These are phyloP conservation scores for Gonatopus flavifemur DNA, from an alignment of 1,140 invertebrate species.

Conservation along the genomic window DNA sequence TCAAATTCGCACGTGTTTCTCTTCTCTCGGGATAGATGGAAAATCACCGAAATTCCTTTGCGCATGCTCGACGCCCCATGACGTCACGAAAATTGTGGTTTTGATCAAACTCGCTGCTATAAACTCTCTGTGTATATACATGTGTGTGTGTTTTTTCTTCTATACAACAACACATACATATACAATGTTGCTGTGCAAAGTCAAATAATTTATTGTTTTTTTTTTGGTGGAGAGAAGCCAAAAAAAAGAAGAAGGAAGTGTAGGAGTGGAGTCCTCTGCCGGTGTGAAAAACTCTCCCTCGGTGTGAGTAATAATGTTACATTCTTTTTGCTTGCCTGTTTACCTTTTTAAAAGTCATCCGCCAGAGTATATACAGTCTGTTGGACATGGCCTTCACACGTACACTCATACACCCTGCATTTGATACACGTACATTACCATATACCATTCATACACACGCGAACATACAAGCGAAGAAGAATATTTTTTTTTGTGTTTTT, in stretches of 20 bases:
- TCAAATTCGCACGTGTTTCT: constrained; percentile 42
- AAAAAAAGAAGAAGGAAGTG: constrained; percentile 19
- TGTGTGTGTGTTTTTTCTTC: background rate
- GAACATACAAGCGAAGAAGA: too few species aligned
- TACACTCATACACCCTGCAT: constrained; percentile 10
- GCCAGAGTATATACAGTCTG: constrained; percentile 32
- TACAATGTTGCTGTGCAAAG: constrained; percentile 41
- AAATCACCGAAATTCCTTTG: constrained; percentile 56
- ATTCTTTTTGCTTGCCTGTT: constrained; percentile 22
- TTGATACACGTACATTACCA: constrained; percentile 21
- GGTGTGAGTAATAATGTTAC: constrained; percentile 45
- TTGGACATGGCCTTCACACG: constrained; percentile 41
- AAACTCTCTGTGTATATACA: constrained; percentile 14
- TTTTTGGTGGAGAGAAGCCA: background rate
- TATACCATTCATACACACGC: background rate
- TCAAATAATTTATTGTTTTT: constrained; percentile 39
- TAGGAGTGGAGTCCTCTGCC: constrained; percentile 32
- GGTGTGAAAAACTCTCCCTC: constrained; percentile 38
- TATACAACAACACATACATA: too few species aligned
- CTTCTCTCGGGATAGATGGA: constrained; percentile 42
- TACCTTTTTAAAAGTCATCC: constrained; percentile 28
- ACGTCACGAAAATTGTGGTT: constrained; percentile 58
- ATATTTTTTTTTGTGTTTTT: background rate
- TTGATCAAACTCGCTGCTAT: constrained; percentile 47
- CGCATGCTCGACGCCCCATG: constrained; percentile 53